phyloP scores from a whole-genome alignment of 2,113 vertebrate genomes.

The Bettongia penicillata region DNA sequence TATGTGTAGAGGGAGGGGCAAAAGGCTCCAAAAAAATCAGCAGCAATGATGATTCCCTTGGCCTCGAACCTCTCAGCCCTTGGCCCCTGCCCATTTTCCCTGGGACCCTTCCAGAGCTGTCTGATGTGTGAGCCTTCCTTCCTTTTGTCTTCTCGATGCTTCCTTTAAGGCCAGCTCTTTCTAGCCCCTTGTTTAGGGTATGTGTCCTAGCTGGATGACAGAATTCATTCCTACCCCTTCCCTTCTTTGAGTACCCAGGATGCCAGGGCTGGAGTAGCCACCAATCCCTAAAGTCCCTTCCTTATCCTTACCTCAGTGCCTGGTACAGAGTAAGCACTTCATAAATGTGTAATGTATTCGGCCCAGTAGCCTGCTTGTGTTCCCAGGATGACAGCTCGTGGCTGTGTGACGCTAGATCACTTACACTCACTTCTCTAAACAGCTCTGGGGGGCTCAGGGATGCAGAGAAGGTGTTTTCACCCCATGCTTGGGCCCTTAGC shows the following conservation, averaged over 20 bases:
- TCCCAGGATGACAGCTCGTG: neutral
- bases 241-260: conserved; percentile 36
- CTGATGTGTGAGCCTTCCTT: neutral
- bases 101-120: neutral
- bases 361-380: neutral
- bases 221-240: conserved; percentile 41
- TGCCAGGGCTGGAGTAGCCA: neutral
- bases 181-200: neutral
- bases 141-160: conserved; percentile 37
- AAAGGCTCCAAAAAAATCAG: neutral
- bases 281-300: neutral
- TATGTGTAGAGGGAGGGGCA: neutral
- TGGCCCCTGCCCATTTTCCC: neutral
- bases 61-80: neutral
- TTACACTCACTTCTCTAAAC: neutral
- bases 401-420: neutral
- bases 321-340: neutral
- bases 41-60: neutral
- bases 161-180: conserved; percentile 47
- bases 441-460: neutral
- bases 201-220: conserved; percentile 8
- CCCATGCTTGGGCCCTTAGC: neutral
- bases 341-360: neutral
- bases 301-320: neutral
- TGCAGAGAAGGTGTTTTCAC: conserved; percentile 19